These are phyloP conservation scores for Anoplolepis gracilipes DNA, from an alignment of 1,140 invertebrate species.

Conservation along the genomic window DNA sequence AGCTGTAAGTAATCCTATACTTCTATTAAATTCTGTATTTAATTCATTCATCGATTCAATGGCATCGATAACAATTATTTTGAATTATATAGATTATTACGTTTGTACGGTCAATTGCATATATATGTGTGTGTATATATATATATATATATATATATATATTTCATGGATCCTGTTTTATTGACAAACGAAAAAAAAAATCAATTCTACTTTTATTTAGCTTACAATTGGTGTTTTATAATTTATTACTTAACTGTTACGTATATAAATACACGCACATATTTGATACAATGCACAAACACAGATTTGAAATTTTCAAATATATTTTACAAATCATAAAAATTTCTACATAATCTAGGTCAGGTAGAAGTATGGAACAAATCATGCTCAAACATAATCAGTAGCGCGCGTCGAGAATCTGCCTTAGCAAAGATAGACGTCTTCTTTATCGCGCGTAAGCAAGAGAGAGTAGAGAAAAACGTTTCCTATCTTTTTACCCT, in stretches of 20 bases:
- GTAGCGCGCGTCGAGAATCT: not conserved
- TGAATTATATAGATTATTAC: not conserved
- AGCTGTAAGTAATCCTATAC: slow-evolving; percentile 88
- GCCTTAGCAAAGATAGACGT: slow-evolving; percentile 5
- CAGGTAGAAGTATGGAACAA: not conserved
- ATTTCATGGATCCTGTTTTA: not conserved
- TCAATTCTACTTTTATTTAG: not conserved
- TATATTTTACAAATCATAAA: not conserved
- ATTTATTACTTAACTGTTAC: not conserved
- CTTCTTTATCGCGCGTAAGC: slow-evolving; percentile 2
- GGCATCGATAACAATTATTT: not conserved
- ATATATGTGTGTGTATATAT: too few relatives aligned
- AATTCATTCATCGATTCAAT: not conserved
- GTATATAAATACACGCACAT: not conserved
- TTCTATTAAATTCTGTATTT: not conserved
- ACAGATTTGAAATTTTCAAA: not conserved
- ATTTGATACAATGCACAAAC: too few relatives aligned
- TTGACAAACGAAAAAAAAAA: not conserved
- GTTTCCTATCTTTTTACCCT: slow-evolving; percentile 17
- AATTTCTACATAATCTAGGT: not conserved
- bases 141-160: not conserved
- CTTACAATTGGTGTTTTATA: not conserved
- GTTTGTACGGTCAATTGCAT: not conserved
- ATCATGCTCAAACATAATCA: not conserved
- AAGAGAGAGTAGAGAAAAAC: slow-evolving; percentile 18